These are phyloP conservation scores for Tiaroga cobitis DNA, from an alignment of 2,797 vertebrate genomes.

Conservation along the genomic window DNA sequence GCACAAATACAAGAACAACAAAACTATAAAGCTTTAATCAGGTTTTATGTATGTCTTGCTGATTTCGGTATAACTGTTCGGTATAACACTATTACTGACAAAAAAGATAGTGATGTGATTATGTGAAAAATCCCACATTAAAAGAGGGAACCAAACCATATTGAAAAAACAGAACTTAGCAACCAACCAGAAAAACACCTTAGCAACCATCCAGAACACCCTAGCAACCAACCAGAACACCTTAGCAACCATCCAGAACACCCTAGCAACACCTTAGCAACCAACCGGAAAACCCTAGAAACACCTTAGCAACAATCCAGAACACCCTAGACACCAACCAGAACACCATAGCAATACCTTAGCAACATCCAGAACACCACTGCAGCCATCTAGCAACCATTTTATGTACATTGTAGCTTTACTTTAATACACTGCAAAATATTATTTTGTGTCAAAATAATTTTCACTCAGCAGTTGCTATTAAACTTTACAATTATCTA, in stretches of 20 bases:
- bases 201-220: background rate
- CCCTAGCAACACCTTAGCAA: background rate
- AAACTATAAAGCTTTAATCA: slow-evolving; percentile 47
- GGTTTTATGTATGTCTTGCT: slow-evolving; percentile 15
- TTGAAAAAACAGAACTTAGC: background rate
- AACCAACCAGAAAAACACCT: background rate
- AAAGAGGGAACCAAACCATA: background rate
- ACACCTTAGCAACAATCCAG: background rate
- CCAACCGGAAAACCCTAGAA: background rate
- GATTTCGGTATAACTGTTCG: background rate
- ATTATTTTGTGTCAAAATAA: too few relatives aligned
- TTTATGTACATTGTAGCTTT: background rate
- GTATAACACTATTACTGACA: background rate
- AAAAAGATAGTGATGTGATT: background rate
- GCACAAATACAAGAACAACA: slow-evolving; percentile 45
- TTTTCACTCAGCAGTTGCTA: background rate
- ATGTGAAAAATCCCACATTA: background rate
- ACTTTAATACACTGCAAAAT: background rate
- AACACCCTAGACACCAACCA: background rate
- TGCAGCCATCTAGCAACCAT: background rate
- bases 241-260: background rate
- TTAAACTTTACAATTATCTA: too few relatives aligned
- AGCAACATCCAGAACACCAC: background rate
- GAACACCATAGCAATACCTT: background rate
- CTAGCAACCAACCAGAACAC: background rate